These are phyloP conservation scores for Pelobates fuscus DNA, from an alignment of 2,113 vertebrate species.

Conservation along the genomic window DNA sequence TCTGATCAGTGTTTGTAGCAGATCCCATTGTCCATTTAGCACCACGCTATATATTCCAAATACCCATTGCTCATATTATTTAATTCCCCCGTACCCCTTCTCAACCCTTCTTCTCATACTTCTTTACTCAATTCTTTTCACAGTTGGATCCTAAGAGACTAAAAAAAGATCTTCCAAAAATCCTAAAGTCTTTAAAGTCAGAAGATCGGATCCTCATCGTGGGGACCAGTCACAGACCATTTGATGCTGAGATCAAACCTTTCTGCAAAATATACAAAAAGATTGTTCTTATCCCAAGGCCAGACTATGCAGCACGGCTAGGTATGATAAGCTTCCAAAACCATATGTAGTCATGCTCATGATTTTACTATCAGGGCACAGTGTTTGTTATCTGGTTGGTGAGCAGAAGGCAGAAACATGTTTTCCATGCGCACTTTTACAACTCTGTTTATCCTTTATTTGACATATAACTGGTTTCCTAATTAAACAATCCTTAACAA, in stretches of 20 bases:
- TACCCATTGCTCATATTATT: too few relatives aligned
- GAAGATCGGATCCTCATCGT: conserved; percentile 77
- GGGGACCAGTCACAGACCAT: conserved; percentile 75
- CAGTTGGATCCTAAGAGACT: conserved; percentile 72
- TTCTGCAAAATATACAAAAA: conserved; percentile 78
- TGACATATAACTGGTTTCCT: too few relatives aligned
- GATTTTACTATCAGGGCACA: too few relatives aligned
- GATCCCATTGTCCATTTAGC: not conserved
- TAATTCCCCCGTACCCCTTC: too few relatives aligned
- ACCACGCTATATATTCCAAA: too few relatives aligned
- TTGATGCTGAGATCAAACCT: conserved; percentile 68
- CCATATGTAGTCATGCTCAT: too few relatives aligned
- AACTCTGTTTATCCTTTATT: too few relatives aligned
- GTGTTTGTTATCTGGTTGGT: too few relatives aligned
- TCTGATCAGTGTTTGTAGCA: too few relatives aligned
- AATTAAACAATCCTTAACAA: too few relatives aligned
- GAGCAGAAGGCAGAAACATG: too few relatives aligned
- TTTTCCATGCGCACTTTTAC: too few relatives aligned
- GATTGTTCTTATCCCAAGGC: conserved; percentile 77
- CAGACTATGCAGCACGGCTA: conserved; percentile 79
- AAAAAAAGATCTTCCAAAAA: conserved; percentile 70
- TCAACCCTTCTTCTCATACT: fast-evolving
- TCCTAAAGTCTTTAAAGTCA: conserved; percentile 71
- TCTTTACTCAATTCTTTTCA: not conserved
- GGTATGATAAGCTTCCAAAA: conserved; percentile 66